Conservation (phyloP, 2,888 invertebrate species). For the Drosophila robusta region DNA sequence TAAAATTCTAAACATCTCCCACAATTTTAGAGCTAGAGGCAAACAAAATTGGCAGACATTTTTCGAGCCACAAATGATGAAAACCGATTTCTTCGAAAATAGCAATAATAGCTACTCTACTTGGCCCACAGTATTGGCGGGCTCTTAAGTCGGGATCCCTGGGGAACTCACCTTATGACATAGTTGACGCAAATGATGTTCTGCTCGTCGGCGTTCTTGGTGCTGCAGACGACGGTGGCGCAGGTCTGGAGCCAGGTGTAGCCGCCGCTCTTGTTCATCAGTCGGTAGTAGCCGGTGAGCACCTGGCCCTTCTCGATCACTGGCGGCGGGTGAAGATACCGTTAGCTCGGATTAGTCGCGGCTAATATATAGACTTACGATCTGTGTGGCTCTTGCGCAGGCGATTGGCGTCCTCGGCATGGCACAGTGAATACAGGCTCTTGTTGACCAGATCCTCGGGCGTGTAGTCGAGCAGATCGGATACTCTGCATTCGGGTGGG, state of each 20-base stretch:
- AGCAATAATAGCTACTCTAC: no score
- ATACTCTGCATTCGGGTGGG: no score
- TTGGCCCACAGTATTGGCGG: no score
- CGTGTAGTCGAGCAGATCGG: conserved; percentile 96
- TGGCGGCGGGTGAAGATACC: conserved; percentile 80
- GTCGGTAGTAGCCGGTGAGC: conserved; percentile 96
- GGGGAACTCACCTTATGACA: conserved; percentile 91
- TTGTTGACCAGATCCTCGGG: conserved; percentile 97
- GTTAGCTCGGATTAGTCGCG: not conserved
- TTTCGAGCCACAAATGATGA: no score
- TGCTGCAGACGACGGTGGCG: conserved; percentile 97
- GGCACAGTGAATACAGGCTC: conserved; percentile 96
- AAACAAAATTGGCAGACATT: no score
- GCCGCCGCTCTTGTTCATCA: conserved; percentile 98
- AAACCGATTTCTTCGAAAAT: no score
- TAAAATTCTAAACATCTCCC: no score
- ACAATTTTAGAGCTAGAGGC: no score
- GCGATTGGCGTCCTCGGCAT: conserved; percentile 97
- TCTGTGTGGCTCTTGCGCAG: conserved; percentile 97
- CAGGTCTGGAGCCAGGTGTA: conserved; percentile 99
- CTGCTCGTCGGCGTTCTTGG: conserved; percentile 98
- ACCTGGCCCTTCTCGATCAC: conserved; percentile 99
- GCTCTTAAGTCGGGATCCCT: not conserved
- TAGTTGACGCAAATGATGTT: conserved; percentile 99
- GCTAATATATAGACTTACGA: conserved; percentile 89